Percentiles rank a stretch among this genome's conserved stretches.
Evolutionary conservation across 2,888 invertebrate species (phyloP).

Genomic region (Pterostichus niger): DNA sequence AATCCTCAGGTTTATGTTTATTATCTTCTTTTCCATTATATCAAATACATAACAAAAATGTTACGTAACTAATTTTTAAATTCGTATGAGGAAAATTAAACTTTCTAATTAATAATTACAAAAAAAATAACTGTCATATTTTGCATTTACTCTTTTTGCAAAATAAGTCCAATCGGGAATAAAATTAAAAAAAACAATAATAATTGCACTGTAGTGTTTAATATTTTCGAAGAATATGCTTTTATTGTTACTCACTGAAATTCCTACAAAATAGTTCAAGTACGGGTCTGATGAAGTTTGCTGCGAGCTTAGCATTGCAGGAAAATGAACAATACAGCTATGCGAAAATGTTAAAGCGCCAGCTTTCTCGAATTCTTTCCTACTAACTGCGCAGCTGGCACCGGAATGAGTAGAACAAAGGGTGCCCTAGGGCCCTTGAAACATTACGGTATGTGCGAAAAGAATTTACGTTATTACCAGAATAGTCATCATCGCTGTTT

Average conservation of each 20-base stretch:
- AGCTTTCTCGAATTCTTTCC: slow-evolving; percentile 46
- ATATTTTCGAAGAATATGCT: no score
- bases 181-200: no score
- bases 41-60: not conserved
- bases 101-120: no score
- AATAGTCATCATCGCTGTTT: not conserved
- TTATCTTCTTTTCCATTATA: no score
- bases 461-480: not conserved
- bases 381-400: slow-evolving; percentile 28
- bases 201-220: no score
- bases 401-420: slow-evolving; percentile 44
- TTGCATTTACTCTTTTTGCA: no score
- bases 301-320: slow-evolving; percentile 38
- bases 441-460: not conserved
- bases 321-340: slow-evolving; percentile 46
- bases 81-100: not conserved
- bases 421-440: not conserved
- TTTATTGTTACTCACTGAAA: slow-evolving; percentile 10
- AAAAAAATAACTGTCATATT: no score
- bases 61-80: not conserved
- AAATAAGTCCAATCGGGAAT: no score
- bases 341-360: slow-evolving; percentile 36
- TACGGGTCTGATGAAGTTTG: not conserved
- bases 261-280: not conserved
- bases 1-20: slow-evolving; percentile 13